Evolutionary conservation across 2,888 invertebrate genomes (phyloP), one percentile per base, ranked within the genome.

Genomic region (Caenorhabditis angaria): DNA sequence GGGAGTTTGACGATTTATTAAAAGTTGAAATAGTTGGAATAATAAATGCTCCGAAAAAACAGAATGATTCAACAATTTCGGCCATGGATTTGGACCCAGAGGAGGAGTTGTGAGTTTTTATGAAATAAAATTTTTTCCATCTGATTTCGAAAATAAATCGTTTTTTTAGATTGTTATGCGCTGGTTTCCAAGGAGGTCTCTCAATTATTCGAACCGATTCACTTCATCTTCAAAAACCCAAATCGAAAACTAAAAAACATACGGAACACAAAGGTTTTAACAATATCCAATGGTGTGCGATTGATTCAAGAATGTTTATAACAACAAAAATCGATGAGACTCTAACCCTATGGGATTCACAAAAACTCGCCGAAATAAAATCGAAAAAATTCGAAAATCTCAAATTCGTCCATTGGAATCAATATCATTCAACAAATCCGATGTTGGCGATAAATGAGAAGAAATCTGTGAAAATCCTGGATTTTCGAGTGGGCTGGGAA

Each of bases 351-450:
- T 64, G 69, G 24, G 64, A 69, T 29, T 20, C 20, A 50, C 56
- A 53, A 35, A 64, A 56, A 47, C 55, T 57, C 60, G 47, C 51
- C 3, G 24, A 3, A 2, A 41, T 41, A 3, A 6, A 14, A 6
- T 41, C 41, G 18, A 41, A 41, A 41, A 41, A 41, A 18, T 41
- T 41, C 2, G 41, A 12, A 6, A n/a, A 18, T 6, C 28, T 60
- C 60, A 5, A 47, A 61, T 0, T 6, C 41, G 41, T 64, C 28
- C 59, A 76, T 29, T 76, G 76, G 76, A 76, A 76, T 55, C 66
- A 73, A 29, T 27, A 67, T 20, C 56, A 76, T 24, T 29, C 47
- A 25, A 63, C 22, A 6, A 67, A 70, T 41, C 63, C 76, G 12
- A 59, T 68, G 24, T 64, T 76, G 27, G 71, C 65, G 0, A 70